Conservation (phyloP, 2,888 invertebrate species). For the Agrypnus murinus region DNA sequence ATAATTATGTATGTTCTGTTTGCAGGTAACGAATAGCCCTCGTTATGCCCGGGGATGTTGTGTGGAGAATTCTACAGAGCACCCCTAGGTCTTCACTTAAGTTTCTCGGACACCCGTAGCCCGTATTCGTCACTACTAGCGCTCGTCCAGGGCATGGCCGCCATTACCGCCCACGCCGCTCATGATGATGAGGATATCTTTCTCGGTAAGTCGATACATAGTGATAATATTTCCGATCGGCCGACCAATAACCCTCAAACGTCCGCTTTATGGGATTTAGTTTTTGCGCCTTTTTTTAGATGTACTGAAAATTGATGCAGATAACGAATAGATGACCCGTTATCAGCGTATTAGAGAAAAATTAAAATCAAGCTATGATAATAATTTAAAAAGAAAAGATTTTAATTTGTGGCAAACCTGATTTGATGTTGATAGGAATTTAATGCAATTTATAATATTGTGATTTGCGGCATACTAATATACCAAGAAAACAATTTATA, state of each 20-base stretch:
- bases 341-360: neutral
- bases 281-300: conserved; percentile 15
- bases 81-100: conserved; percentile 71
- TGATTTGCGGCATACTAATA: too few species aligned
- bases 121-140: conserved; percentile 77
- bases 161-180: conserved; percentile 73
- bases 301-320: neutral
- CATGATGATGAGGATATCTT: conserved; percentile 79
- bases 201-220: conserved; percentile 73
- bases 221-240: conserved; percentile 24
- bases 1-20: conserved; percentile 48
- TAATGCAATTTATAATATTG: too few species aligned
- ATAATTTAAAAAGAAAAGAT: too few species aligned
- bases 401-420: too few species aligned
- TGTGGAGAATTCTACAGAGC: conserved; percentile 73
- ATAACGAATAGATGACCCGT: neutral
- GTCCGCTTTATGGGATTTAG: conserved; percentile 25
- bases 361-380: neutral
- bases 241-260: conserved; percentile 30
- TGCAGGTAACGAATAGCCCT: conserved; percentile 68
- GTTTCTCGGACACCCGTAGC: conserved; percentile 71
- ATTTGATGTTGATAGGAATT: too few species aligned
- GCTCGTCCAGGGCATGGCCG: conserved; percentile 76
- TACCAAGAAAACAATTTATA: too few species aligned
- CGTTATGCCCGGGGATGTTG: conserved; percentile 71